Evolutionary conservation across 2,797 vertebrate species (phyloP).

Genomic region (Oophaga sylvatica): DNA sequence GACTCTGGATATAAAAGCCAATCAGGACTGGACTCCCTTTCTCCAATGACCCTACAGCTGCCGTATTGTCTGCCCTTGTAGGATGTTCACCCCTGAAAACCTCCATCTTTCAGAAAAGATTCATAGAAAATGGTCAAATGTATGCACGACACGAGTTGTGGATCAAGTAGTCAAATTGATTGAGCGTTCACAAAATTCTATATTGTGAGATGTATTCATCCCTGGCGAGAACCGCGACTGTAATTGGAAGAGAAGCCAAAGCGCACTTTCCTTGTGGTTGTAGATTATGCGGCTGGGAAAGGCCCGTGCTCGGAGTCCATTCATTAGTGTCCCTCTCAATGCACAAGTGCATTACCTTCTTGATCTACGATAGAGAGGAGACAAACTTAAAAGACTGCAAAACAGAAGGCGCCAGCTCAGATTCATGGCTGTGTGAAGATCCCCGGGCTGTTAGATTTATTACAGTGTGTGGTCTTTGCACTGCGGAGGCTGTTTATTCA

Average conservation of each 20-base stretch:
- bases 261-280: neutral
- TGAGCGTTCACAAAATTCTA: neutral
- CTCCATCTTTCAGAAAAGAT: neutral
- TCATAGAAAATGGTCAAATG: neutral
- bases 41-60: neutral
- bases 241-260: neutral
- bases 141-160: neutral
- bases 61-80: no score
- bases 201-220: neutral
- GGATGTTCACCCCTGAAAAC: neutral
- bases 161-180: neutral
- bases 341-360: neutral
- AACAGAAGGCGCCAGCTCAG: neutral
- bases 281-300: neutral
- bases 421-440: neutral
- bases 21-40: no score
- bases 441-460: conserved; percentile 22
- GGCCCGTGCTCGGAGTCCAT: neutral
- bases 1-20: no score
- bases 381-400: neutral
- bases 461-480: conserved; percentile 31
- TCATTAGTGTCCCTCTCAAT: conserved; percentile 42
- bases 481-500: conserved; percentile 14
- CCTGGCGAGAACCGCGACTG: neutral
- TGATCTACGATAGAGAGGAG: neutral